Percentiles rank a stretch among this genome's conserved stretches.
phyloP scores from a whole-genome alignment of 2,797 vertebrate species.

The Notolepis coatsorum region DNA sequence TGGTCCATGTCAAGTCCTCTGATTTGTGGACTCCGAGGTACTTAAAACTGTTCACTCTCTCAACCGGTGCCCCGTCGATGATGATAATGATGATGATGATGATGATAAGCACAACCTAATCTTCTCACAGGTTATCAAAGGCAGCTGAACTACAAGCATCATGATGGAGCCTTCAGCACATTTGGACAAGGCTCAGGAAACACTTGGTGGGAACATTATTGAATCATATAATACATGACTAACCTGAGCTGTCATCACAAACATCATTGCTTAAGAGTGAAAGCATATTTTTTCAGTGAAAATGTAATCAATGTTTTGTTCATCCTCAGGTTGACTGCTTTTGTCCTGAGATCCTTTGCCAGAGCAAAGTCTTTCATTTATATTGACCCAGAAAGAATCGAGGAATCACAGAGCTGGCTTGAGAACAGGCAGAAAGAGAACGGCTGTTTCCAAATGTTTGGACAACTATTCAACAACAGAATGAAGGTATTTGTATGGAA shows the following conservation, averaged over 20 bases:
- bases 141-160: slow-evolving; percentile 81
- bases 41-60: too few relatives aligned
- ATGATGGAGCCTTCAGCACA: slow-evolving; percentile 79
- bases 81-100: background rate
- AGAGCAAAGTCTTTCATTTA: slow-evolving; percentile 80
- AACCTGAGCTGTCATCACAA: background rate
- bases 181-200: slow-evolving; percentile 86
- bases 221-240: background rate
- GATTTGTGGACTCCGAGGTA: too few relatives aligned
- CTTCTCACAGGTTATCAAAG: slow-evolving; percentile 82
- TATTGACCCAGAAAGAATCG: slow-evolving; percentile 79
- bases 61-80: too few relatives aligned
- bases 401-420: slow-evolving; percentile 78
- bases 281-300: background rate
- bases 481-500: slow-evolving; percentile 88
- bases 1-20: too few relatives aligned
- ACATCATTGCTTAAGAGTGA: background rate
- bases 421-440: slow-evolving; percentile 65
- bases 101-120: background rate
- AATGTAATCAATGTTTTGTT: background rate
- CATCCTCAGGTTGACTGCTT: slow-evolving; percentile 85
- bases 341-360: slow-evolving; percentile 86
- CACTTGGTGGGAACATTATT: slow-evolving; percentile 79
- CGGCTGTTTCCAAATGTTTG: slow-evolving; percentile 81
- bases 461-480: slow-evolving; percentile 83